Evolutionary conservation across 2,113 vertebrate genomes (phyloP), one percentile per base, ranked within the genome.

Genomic region (Neolamprologus fasciatus): DNA sequence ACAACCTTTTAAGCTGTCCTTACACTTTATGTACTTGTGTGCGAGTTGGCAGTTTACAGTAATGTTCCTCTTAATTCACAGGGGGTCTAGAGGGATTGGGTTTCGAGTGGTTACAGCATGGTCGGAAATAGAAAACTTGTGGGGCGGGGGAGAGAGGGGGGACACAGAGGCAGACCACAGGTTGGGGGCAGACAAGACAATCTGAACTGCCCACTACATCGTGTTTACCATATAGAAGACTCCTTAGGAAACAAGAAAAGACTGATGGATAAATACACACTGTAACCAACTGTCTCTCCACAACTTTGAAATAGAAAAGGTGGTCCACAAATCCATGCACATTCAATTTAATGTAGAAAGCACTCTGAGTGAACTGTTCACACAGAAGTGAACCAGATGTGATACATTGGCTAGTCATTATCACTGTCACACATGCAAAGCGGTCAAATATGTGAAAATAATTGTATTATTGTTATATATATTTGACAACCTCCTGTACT

Each of bases 101-200:
- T 92, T 93, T 55, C 81, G 23, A 61, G 61, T 3, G 21, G 66
- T 92, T 93, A 91, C 92, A 37, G 81, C 83, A 76, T 63, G 47
- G 68, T 80, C 83, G 14, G 84, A 90, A 95, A 94, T 94, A 93
- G 92, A 93, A 91, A 81, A 79, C 50, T 37, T 78, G 45, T 51
- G 7, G 47, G 71, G 66, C 10, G 40, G 57, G 40, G 53, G 83
- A 35, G 47, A 73, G 19, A 14, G 13, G 7, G 17, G 14, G 12
- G 58, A 5, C 23, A n/a, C 26, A 51, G 45, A 51, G 17, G 17
- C 28, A 31, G 73, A 51, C 16, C 23, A 13, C 28, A 9, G 26
- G 17, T 78, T 78, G 28, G 45, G 17, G 26, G 73, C 16, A 51
- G 45, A 78, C 1, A 78, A 13, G 45, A 4, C 26, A 51, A 8